Percentiles rank a stretch among this genome's conserved stretches.
These are phyloP conservation scores for Pluvianellus socialis DNA, from an alignment of 2,113 vertebrate genomes.

Conservation along the genomic window DNA sequence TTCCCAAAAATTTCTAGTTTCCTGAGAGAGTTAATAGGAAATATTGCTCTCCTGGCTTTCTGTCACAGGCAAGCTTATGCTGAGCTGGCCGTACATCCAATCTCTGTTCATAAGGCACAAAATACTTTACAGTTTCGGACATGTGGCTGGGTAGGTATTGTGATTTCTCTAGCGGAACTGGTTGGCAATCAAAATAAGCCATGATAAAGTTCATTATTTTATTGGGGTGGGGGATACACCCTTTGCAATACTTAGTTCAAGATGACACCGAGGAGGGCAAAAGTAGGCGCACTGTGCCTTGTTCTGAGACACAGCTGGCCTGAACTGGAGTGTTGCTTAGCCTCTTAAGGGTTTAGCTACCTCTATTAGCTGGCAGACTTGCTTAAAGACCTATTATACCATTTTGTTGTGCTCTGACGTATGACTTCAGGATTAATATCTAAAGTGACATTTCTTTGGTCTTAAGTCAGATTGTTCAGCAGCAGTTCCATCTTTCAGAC, in stretches of 20 bases:
- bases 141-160: not conserved
- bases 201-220: not conserved
- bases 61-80: not conserved
- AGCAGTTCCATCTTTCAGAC: not conserved
- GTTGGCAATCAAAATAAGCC: not conserved
- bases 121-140: not conserved
- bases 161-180: not conserved
- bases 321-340: not conserved
- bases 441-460: not conserved
- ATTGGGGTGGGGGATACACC: rapidly evolving
- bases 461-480: not conserved
- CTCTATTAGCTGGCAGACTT: not conserved
- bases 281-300: not conserved
- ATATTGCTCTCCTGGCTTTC: not conserved
- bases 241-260: not conserved
- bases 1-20: not conserved
- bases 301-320: not conserved
- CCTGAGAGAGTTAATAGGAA: not conserved
- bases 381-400: not conserved
- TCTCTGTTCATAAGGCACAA: not conserved
- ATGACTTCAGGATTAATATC: not conserved
- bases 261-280: not conserved
- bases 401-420: not conserved
- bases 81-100: not conserved
- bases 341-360: not conserved